phyloP scores from a whole-genome alignment of 2,797 vertebrate species.

The Potorous gilbertii region DNA sequence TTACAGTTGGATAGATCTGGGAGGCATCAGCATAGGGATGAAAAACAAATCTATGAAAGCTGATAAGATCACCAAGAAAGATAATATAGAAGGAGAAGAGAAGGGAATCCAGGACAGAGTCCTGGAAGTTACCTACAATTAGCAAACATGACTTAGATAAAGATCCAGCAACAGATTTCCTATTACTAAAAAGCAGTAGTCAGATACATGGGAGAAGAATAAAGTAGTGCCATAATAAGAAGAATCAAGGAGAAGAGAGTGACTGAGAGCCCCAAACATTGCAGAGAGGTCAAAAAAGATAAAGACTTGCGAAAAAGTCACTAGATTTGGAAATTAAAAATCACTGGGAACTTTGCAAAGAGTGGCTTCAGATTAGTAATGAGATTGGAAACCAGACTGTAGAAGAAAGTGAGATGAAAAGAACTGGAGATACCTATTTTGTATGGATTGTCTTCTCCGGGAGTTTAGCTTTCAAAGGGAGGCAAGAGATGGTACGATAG shows the following conservation, averaged over 20 bases:
- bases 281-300: background rate
- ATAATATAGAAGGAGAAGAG: background rate
- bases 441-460: background rate
- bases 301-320: background rate
- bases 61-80: background rate
- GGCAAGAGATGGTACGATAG: background rate
- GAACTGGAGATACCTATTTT: background rate
- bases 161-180: background rate
- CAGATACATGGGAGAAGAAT: background rate
- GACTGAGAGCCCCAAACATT: background rate
- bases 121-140: background rate
- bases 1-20: background rate
- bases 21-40: background rate
- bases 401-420: background rate
- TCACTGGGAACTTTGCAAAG: background rate
- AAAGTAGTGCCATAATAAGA: background rate
- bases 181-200: background rate
- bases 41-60: background rate
- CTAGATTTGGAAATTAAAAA: background rate
- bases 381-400: background rate
- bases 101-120: background rate
- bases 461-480: background rate
- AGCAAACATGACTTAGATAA: background rate
- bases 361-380: background rate
- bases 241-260: background rate